A percentile compares a stretch with the other conserved stretches of the same genome.
Conservation (phyloP, 1,140 invertebrate genomes). For the Bombus confusus region DNA sequence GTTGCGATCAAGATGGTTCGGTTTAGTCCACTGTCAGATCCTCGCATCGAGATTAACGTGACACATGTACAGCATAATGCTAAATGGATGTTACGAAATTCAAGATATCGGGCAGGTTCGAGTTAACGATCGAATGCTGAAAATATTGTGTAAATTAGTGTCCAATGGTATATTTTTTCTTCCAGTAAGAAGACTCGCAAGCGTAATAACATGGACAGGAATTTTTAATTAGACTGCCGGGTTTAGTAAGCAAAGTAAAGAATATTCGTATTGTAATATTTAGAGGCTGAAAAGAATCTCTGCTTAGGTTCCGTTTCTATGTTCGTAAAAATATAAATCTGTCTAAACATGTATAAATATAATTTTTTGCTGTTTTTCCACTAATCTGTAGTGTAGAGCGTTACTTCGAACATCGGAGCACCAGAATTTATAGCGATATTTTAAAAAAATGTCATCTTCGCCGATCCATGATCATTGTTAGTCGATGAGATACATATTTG, state of each 20-base stretch:
- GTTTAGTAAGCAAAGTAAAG: no score
- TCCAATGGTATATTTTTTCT: not conserved
- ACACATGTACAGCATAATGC: conserved; percentile 2
- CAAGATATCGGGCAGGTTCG: not conserved
- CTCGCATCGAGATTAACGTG: conserved; percentile 45
- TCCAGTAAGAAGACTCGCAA: not conserved
- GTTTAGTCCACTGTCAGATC: conserved; percentile 49
- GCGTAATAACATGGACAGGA: not conserved
- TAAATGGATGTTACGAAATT: not conserved
- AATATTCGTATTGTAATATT: not conserved
- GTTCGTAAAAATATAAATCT: no score
- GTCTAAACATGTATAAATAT: no score
- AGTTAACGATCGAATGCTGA: not conserved
- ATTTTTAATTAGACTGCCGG: not conserved
- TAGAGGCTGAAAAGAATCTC: not conserved
- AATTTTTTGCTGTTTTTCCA: no score
- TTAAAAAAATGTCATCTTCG: no score
- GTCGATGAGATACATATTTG: not conserved
- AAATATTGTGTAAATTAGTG: not conserved
- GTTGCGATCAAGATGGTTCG: conserved; percentile 50
- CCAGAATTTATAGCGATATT: no score
- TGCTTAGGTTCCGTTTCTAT: no score
- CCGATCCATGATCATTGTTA: no score
- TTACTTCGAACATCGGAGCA: no score
- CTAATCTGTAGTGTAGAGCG: no score